Evolutionary conservation across 2,113 vertebrate species (phyloP), one percentile per base, ranked within the genome.

Genomic region (Brachyhypopomus occidentalis): DNA sequence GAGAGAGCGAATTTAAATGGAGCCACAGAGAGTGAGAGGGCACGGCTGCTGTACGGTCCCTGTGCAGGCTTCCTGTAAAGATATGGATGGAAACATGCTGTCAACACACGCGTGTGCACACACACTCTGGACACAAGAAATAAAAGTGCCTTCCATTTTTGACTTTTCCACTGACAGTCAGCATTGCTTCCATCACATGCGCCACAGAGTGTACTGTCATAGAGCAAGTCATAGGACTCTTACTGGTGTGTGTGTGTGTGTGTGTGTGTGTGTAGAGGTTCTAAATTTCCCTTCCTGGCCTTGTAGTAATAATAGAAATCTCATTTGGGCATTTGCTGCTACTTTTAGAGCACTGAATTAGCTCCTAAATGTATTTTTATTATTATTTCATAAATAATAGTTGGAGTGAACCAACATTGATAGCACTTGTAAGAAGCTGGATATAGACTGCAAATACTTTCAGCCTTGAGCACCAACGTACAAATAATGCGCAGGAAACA

Each of bases 21-120:
- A 48, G n/a, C 41, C 25, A 34, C 14, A 73, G 38, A 75, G 48
- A 71, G 71, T 14, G 56, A 75, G 5, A 52, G 48, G 72, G 64
- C 56, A 56, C 22, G 12, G 11, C 22, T 56, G 52, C 22, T 79
- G 34, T 30, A 72, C 71, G 72, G 75, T 75, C 63, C 64, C 72
- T 45, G 30, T 3, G 20, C 55, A 75, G 72, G 64, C 58, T 85
- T 79, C 84, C 80, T 79, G 72, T 74, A 75, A 22, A 73, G 72
- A 79, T 48, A 59, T 14, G 2, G 56, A 38, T 78, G 82, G 77
- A 83, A 79, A 58, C 60, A 60, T 36, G 36, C 52, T 74, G 71
- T 79, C 70, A 83, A 22, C 12, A 4, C 8, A 5, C 56, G 59
- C 38, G 62, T 41, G 62, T 62, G 27, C 36, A 70, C 22, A 74